Percentiles rank a stretch among this genome's conserved stretches.
These are phyloP conservation scores for Sanderia malayensis DNA, from an alignment of 30 jellyfish, hydroid and myxozoan species.

Conservation along the genomic window DNA sequence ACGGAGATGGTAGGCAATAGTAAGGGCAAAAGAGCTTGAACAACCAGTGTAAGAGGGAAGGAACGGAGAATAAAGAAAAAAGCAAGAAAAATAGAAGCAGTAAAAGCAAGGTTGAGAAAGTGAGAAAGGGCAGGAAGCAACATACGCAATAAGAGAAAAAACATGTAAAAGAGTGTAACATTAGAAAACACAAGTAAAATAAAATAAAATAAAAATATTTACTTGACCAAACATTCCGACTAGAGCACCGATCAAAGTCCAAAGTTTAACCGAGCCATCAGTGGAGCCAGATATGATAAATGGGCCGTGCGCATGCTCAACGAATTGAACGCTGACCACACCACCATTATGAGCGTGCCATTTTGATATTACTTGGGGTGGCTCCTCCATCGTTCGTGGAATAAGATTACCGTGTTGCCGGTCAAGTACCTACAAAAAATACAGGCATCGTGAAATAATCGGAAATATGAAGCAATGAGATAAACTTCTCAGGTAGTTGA, in stretches of 20 bases:
- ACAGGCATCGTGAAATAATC: too few species aligned
- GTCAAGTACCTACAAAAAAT: conserved; percentile 34
- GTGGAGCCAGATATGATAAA: conserved; percentile 62
- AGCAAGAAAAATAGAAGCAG: too few species aligned
- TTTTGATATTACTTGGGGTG: conserved; percentile 27
- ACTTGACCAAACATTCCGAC: conserved; percentile 71
- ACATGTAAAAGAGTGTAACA: too few species aligned
- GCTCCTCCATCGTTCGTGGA: conserved; percentile 42
- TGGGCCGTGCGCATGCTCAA: conserved; percentile 43
- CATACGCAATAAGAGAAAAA: background rate
- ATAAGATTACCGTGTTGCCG: conserved; percentile 43
- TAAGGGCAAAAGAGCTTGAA: too few species aligned
- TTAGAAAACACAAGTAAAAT: too few species aligned
- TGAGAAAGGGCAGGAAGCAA: background rate
- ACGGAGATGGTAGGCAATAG: too few species aligned
- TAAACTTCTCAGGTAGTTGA: too few species aligned
- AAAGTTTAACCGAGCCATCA: conserved; percentile 58
- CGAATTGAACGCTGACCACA: conserved; percentile 54
- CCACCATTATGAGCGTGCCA: conserved; percentile 57
- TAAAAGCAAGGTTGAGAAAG: background rate
- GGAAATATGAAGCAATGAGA: too few species aligned
- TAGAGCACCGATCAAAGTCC: conserved; percentile 54
- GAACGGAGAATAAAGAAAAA: too few species aligned
- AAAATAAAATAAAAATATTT: background rate
- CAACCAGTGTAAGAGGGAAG: too few species aligned